Percentiles rank a stretch among this genome's conserved stretches.
These are phyloP conservation scores for Calyptomena viridis DNA, from an alignment of 2,113 vertebrate species.

Conservation along the genomic window DNA sequence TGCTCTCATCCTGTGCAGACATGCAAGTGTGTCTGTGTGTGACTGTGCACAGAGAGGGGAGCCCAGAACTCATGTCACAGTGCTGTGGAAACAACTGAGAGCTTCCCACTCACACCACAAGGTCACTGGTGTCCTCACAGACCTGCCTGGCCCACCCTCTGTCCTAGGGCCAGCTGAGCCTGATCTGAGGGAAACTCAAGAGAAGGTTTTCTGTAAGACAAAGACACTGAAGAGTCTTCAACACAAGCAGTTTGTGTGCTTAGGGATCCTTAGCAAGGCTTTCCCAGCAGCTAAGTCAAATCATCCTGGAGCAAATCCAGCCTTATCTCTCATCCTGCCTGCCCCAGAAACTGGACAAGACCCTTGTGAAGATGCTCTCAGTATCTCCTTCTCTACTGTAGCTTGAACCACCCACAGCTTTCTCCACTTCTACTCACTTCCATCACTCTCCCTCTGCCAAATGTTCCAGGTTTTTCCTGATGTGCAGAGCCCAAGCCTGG, in stretches of 20 bases:
- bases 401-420: not conserved
- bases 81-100: not conserved
- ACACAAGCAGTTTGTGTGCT: not conserved
- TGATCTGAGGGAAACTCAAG: not conserved
- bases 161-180: not conserved
- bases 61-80: not conserved
- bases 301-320: not conserved
- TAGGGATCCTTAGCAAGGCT: not conserved
- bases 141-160: not conserved
- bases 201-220: not conserved
- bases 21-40: not conserved
- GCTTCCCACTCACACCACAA: not conserved
- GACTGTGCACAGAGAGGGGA: not conserved
- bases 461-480: not conserved
- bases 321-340: not conserved
- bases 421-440: not conserved
- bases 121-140: not conserved
- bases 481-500: not conserved
- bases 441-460: not conserved
- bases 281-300: not conserved
- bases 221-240: not conserved
- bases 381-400: not conserved
- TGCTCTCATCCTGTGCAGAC: not conserved
- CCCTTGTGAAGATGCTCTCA: not conserved
- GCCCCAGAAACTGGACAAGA: not conserved